Conservation (phyloP, 2,797 vertebrate species). For the Typhlichthys eigenmanni region DNA sequence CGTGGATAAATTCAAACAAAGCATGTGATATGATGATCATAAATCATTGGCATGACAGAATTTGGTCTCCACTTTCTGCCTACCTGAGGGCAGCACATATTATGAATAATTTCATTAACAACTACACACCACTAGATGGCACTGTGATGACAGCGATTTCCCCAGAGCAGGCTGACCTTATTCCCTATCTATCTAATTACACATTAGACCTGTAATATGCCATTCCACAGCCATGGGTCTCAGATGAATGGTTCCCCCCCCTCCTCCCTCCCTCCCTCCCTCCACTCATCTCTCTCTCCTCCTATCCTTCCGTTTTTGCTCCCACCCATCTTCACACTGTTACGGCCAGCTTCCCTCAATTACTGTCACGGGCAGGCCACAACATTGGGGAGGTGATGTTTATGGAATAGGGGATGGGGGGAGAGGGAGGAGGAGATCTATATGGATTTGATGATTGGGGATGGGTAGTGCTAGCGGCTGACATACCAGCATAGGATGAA, state of each 20-base stretch:
- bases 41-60: constrained; percentile 56
- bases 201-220: constrained; percentile 83
- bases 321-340: constrained; percentile 64
- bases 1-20: background rate
- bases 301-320: constrained; percentile 34
- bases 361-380: constrained; percentile 75
- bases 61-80: constrained; percentile 36
- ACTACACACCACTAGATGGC: constrained; percentile 72
- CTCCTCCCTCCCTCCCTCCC: constrained; percentile 16
- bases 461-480: constrained; percentile 49
- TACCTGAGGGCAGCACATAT: constrained; percentile 23
- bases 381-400: constrained; percentile 55
- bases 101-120: background rate
- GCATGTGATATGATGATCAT: constrained; percentile 36
- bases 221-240: constrained; percentile 79
- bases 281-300: constrained; percentile 18
- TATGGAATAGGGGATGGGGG: constrained; percentile 33
- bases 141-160: constrained; percentile 65
- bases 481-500: constrained; percentile 51
- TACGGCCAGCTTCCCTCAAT: constrained; percentile 81
- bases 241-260: constrained; percentile 74
- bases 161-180: constrained; percentile 72
- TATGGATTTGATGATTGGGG: constrained; percentile 62
- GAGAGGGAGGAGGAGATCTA: constrained; percentile 42
- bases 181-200: constrained; percentile 82